Base-by-base conservation (phyloP, 1,140 invertebrate genomes). In the Matsumurasca onukii region DNA sequence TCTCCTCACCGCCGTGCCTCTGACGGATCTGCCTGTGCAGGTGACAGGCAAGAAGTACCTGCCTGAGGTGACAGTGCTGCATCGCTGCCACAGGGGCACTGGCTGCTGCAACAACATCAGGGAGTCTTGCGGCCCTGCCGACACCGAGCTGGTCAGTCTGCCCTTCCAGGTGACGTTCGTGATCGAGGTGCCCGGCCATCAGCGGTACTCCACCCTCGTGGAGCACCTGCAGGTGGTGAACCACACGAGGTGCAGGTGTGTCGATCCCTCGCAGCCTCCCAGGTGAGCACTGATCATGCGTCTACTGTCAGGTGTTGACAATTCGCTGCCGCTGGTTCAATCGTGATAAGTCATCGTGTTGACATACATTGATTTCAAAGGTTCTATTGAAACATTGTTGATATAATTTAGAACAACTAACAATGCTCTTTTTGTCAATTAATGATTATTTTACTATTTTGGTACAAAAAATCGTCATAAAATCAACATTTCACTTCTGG, bases 41-140 rank as follows among this genome's bases (percentile, higher is more conserved):
- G 24, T 9, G 3, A 22, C 75, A 1, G 79, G 78, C 45, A 79
- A 80, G 59, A 70, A 77, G 57, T 80, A 80, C 69, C 78, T 79
- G 72, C 81, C 81, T 0, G 27, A 74, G 0, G 77, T 77, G 20
- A 81, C 80, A 9, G 80, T 82, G 13, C 71, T 81, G 3, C 71
- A 76, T 22, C 76, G 80, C 22, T 81, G 80, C 62, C 68, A 74
- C 66, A 66, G 67, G 3, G 73, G 75, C n/a, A 75, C 80, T 0
- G 81, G 80, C 29, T 80, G 80, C 29, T 81, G 81, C 64, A 3
- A 3, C 55, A 24, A 15, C 20, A 5, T 20, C 5, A 27, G 22
- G 9, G 17, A 9, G 20, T 45, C 62, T 24, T 65, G 62, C 34
- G 62, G 31, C 34, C 9, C 15, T 15, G 22, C 2, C 2, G 31